A percentile compares a stretch with the other conserved stretches of the same genome.
phyloP scores from a whole-genome alignment of 1,140 invertebrate genomes.

The Drosophila nebulosa region DNA sequence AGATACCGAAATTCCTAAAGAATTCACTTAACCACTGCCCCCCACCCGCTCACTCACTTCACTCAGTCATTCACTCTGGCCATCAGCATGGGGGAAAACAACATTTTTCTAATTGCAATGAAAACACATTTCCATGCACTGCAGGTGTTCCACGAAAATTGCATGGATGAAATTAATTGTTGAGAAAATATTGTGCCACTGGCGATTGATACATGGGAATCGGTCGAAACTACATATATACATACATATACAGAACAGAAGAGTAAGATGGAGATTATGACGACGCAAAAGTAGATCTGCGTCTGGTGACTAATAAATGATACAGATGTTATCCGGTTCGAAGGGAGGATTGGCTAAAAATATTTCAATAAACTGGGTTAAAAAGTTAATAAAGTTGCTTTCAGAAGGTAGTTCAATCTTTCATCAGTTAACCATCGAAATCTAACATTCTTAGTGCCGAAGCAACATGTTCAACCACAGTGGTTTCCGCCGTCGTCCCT shows the following conservation, averaged over 20 bases:
- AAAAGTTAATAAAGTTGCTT: neutral
- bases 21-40: slow-evolving; percentile 4
- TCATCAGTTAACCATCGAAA: too few species aligned
- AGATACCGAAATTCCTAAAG: slow-evolving; percentile 27
- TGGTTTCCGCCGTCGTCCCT: neutral
- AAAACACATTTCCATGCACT: slow-evolving; percentile 66
- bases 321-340: too few species aligned
- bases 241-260: neutral
- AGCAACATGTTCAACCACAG: neutral
- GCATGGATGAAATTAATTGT: slow-evolving; percentile 70
- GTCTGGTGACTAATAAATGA: too few species aligned
- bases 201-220: slow-evolving; percentile 39
- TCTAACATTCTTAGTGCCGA: neutral
- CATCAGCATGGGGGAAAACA: slow-evolving; percentile 27
- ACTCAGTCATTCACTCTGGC: neutral
- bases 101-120: slow-evolving; percentile 72
- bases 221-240: neutral
- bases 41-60: neutral
- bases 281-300: too few species aligned
- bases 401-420: too few species aligned
- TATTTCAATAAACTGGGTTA: too few species aligned
- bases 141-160: slow-evolving; percentile 58
- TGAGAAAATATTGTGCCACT: slow-evolving; percentile 63
- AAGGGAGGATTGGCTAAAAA: too few species aligned
- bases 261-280: too few species aligned